Evolutionary conservation across 2,797 vertebrate genomes (phyloP), one percentile per base, ranked within the genome.

Genomic region (Sebastolobus altivelis): DNA sequence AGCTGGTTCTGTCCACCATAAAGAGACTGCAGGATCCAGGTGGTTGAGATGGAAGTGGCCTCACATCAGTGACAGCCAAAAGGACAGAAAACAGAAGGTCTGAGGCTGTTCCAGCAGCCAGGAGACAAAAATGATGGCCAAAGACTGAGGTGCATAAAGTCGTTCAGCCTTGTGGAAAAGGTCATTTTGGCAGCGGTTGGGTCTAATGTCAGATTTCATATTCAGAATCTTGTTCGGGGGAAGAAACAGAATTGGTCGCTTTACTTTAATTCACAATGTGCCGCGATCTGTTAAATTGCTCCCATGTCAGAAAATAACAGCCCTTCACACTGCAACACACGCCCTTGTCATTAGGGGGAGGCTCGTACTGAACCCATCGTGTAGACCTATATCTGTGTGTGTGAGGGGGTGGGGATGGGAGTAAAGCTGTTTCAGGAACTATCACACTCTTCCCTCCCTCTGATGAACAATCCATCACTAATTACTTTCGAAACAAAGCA

Each of bases 261-360:
- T 88, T 87, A 63, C 87, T 91, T 87, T 90, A 93, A 92, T 94
- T 92, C 87, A 85, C 84, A 75, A 66, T 88, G 90, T 88, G 89
- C 91, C n/a, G 9, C 31, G 80, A 90, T 85, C 93, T 93, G 94
- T 89, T 92, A 94, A 93, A 95, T 94, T 93, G 83, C 85, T 81
- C 54, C 83, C 33, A 69, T 91, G 92, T 92, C 81, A 85, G 87
- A 89, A 91, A 92, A 93, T 88, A 94, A 87, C 90, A 93, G 87
- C 67, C 88, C 87, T 90, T 93, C 91, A 91, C 86, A 91, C 68
- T 79, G 82, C 81, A 88, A 83, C 84, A 88, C 87, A 84, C 73
- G 13, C 87, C 91, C 83, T 89, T 84, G 86, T 91, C 89, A 88
- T 92, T 87, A 88, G 72, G 71, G 16, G 70, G 75, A 68, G 65